A percentile compares a stretch with the other conserved stretches of the same genome.
These are phyloP conservation scores for Liopterus haemorrhoidalis DNA, from an alignment of 2,888 invertebrate species.

Conservation along the genomic window DNA sequence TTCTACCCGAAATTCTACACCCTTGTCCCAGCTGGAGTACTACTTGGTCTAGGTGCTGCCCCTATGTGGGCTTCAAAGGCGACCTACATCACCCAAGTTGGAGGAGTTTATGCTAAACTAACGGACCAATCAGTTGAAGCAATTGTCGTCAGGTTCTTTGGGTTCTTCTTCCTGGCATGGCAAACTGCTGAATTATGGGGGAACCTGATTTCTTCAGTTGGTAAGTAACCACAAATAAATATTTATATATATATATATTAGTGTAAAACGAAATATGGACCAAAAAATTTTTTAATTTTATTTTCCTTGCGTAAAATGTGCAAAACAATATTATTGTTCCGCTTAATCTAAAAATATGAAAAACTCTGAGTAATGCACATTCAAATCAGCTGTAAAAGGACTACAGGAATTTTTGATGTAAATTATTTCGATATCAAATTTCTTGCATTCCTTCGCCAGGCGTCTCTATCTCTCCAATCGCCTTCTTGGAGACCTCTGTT, in stretches of 20 bases:
- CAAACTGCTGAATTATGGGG: slow-evolving; percentile 96
- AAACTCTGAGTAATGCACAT: too few relatives aligned
- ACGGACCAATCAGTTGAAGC: slow-evolving; percentile 84
- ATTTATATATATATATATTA: background rate
- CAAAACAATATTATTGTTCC: too few relatives aligned
- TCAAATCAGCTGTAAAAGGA: too few relatives aligned
- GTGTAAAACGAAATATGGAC: background rate
- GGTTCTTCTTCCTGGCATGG: slow-evolving; percentile 97
- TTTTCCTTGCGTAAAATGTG: background rate
- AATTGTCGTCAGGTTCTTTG: slow-evolving; percentile 94
- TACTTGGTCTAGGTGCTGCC: slow-evolving; percentile 92
- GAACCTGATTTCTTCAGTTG: slow-evolving; percentile 88
- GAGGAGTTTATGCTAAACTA: slow-evolving; percentile 82
- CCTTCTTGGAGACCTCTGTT: too few relatives aligned
- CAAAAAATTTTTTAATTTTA: background rate
- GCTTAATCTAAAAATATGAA: too few relatives aligned
- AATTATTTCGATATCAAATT: too few relatives aligned
- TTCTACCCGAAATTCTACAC: slow-evolving; percentile 90
- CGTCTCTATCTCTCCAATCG: too few relatives aligned
- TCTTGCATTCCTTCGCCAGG: too few relatives aligned
- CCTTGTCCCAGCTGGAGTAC: slow-evolving; percentile 84
- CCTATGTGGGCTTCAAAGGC: slow-evolving; percentile 99
- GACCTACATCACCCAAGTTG: slow-evolving; percentile 91
- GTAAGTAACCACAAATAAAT: slow-evolving; percentile 48
- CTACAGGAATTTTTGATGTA: too few relatives aligned